phyloP scores from a whole-genome alignment of 2,113 vertebrate genomes.

The Amphiprion ocellaris region DNA sequence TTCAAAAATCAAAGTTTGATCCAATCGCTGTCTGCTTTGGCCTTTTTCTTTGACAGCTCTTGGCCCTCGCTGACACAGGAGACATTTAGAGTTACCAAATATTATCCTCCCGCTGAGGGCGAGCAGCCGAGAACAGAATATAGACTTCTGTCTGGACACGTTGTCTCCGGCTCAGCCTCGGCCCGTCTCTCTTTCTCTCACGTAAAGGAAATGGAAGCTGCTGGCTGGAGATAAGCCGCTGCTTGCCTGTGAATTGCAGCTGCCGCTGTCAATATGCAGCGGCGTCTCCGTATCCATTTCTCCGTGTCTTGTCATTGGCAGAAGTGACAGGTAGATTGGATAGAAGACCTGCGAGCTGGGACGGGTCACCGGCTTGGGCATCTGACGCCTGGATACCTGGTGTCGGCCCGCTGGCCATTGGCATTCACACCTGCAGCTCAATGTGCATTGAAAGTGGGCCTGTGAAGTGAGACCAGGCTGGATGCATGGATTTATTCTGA shows the following conservation, averaged over 20 bases:
- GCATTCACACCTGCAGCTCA: conserved; percentile 52
- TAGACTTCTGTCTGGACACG: conserved; percentile 67
- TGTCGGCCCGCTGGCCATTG: conserved; percentile 59
- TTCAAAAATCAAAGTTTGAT: conserved; percentile 48
- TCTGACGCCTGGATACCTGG: conserved; percentile 55
- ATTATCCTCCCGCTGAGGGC: conserved; percentile 49
- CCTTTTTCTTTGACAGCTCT: conserved; percentile 41
- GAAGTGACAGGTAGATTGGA: conserved; percentile 81
- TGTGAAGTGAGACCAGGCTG: conserved; percentile 60
- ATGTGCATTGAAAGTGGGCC: conserved; percentile 49
- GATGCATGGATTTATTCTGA: conserved; percentile 41
- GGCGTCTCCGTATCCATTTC: conserved; percentile 64
- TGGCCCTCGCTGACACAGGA: conserved; percentile 36
- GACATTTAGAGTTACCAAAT: conserved; percentile 61
- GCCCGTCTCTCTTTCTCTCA: conserved; percentile 60
- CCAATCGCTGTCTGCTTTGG: conserved; percentile 17
- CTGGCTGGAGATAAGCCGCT: conserved; percentile 79
- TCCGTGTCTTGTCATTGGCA: conserved; percentile 70
- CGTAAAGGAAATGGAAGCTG: conserved; percentile 78
- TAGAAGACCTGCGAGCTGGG: conserved; percentile 63
- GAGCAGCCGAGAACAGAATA: conserved; percentile 61
- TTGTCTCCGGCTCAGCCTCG: conserved; percentile 50
- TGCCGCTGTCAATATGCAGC: conserved; percentile 77
- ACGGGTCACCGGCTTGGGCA: conserved; percentile 72
- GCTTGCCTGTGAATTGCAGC: conserved; percentile 73